Evolutionary conservation across 2,888 invertebrate species (phyloP).

Genomic region (Drosophila kuntzei): DNA sequence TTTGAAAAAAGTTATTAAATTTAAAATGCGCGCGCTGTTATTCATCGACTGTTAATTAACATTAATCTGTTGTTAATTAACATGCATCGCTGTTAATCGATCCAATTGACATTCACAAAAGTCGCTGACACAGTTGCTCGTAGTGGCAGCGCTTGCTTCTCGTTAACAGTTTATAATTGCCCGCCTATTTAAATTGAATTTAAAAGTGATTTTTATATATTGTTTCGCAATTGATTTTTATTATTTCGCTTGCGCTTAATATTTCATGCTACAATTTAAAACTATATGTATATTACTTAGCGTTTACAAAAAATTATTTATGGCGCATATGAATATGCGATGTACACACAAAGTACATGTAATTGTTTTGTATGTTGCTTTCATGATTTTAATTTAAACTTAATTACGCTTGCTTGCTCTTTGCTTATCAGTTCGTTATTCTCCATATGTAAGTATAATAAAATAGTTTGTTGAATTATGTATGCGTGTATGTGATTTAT

Average conservation of each 20-base stretch:
- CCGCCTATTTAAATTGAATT: conserved; percentile 1
- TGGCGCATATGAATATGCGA: conserved; percentile 56
- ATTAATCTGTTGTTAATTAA: not conserved
- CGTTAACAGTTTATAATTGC: not conserved
- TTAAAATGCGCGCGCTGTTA: not conserved
- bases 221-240: conserved; percentile 52
- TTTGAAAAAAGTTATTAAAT: not conserved
- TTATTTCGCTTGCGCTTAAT: conserved; percentile 59
- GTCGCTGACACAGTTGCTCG: not conserved
- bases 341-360: conserved; percentile 20
- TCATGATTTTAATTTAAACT: conserved; percentile 41
- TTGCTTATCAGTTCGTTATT: conserved; percentile 80
- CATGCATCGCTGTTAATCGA: not conserved
- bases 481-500: conserved; percentile 20
- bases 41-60: not conserved
- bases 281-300: conserved; percentile 65
- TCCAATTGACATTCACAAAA: conserved; percentile 3
- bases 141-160: conserved; percentile 14
- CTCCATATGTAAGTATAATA: conserved; percentile 68
- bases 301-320: conserved; percentile 70
- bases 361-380: conserved; percentile 29
- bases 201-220: conserved; percentile 14
- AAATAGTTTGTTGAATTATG: conserved; percentile 50
- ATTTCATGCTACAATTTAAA: conserved; percentile 78
- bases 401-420: conserved; percentile 71